Evolutionary conservation across 92 coral and sea anemone genomes (phyloP).

Genomic region (Palythoa grandis): DNA sequence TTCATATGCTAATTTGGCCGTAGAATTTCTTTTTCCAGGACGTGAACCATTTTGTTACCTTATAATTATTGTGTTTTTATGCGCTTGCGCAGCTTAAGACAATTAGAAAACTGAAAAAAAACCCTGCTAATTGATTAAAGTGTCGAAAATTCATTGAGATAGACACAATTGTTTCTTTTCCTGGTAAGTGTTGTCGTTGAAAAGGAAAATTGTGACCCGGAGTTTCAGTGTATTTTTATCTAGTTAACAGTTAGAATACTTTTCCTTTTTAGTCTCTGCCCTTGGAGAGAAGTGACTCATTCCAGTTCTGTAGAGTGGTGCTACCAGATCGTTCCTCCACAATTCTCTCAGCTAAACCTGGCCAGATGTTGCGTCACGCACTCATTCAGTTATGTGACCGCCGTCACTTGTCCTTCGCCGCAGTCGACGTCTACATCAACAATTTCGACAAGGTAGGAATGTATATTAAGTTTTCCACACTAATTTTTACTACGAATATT

Average conservation of each 20-base stretch:
- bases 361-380: constrained; percentile 86
- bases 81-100: neutral
- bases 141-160: neutral
- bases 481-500: neutral
- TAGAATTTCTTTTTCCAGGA: neutral
- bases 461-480: neutral
- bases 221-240: neutral
- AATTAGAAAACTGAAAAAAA: neutral
- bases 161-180: neutral
- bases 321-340: constrained; percentile 91
- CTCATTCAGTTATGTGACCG: constrained; percentile 85
- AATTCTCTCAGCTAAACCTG: constrained; percentile 80
- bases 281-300: constrained; percentile 75
- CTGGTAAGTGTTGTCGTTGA: neutral
- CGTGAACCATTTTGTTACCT: neutral
- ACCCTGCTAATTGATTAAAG: neutral
- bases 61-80: neutral
- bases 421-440: constrained; percentile 81
- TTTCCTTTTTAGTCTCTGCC: constrained; percentile 64
- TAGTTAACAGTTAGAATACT: neutral
- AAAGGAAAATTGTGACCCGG: neutral
- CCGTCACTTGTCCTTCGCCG: constrained; percentile 81
- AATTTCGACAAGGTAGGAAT: constrained; percentile 71
- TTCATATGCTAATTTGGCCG: constrained; percentile 4
- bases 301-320: constrained; percentile 89